A percentile compares a stretch with the other conserved stretches of the same genome.
These are phyloP conservation scores for Tachypleus tridentatus DNA, from an alignment of 1,140 invertebrate species.

Conservation along the genomic window DNA sequence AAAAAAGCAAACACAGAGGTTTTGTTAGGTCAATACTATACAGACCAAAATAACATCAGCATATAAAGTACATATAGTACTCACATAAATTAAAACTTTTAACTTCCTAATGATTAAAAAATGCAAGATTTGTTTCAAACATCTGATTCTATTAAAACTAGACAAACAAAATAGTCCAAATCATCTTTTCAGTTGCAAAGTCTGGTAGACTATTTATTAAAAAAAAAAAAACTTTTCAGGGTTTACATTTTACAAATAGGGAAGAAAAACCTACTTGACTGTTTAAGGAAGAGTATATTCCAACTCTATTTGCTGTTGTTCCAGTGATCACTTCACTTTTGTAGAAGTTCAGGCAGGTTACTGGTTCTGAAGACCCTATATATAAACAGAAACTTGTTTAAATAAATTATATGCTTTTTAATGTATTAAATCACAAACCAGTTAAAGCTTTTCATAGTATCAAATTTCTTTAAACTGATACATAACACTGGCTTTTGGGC, in stretches of 20 bases:
- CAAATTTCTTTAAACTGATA: background rate
- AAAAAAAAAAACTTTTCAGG: constrained; percentile 6
- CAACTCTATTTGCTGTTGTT: constrained; percentile 64
- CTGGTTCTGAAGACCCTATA: constrained; percentile 70
- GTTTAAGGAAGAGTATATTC: constrained; percentile 66
- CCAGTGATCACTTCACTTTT: constrained; percentile 48
- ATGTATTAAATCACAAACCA: background rate
- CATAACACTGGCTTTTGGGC: constrained; percentile 1
- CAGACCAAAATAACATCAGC: too few relatives aligned
- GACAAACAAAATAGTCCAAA: too few relatives aligned
- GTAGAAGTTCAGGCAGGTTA: constrained; percentile 75
- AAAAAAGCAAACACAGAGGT: too few relatives aligned
- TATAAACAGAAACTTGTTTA: too few relatives aligned
- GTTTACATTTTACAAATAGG: background rate
- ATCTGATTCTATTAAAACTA: too few relatives aligned
- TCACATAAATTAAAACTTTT: too few relatives aligned
- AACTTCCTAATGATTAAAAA: too few relatives aligned
- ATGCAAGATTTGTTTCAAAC: too few relatives aligned
- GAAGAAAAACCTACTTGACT: constrained; percentile 24
- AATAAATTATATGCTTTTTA: constrained; percentile 11
- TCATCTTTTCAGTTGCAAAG: too few relatives aligned
- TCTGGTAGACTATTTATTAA: background rate
- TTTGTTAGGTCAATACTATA: too few relatives aligned
- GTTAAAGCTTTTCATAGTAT: background rate
- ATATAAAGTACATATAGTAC: too few relatives aligned